Evolutionary conservation across 2,113 vertebrate genomes (phyloP), one percentile per base, ranked within the genome.

Genomic region (Hepsetus odoe): DNA sequence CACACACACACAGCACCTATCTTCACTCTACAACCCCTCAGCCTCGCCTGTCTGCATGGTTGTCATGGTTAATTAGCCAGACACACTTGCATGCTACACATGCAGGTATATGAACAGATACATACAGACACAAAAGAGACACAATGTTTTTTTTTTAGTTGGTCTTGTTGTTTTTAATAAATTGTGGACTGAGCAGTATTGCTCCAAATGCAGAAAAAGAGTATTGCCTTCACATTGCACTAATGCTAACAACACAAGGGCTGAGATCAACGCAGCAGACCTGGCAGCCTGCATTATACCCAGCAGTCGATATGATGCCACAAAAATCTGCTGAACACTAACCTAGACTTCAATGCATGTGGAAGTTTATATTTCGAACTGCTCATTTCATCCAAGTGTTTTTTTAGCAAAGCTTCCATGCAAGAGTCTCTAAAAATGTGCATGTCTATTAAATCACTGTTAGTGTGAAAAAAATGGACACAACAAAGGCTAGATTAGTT

Each of bases 31-130:
- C n/a, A n/a, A n/a, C 51, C 51, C n/a, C 51, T 55, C 51, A 55
- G 24, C 51, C 51, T 55, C 51, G 51, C n/a, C n/a, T 64, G 61
- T 65, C 12, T 65, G 33, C 32, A 64, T 35, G 44, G 58, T 51
- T 64, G 40, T 26, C 56, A 61, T 70, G 76, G 55, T 70, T 53
- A 79, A 72, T 64, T 35, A 72, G 0, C 32, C 68, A n/a, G n/a
- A n/a, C n/a, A n/a, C n/a, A n/a, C n/a, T n/a, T n/a, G n/a, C n/a
- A 64, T 72, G 42, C 33, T 22, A 71, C 20, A 32, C 9, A 59
- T 30, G 51, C 20, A 22, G n/a, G n/a, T 42, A 69, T 24, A 59
- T 59, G 33, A 22, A 35, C 26, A 35, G 33, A 35, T 13, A 33
- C 30, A 72, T 53, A 65, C 18, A 22, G 26, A 35, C 16, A 18